Base-by-base conservation (phyloP, 2,797 vertebrate species). In the Hyperoplus lanceolatus region DNA sequence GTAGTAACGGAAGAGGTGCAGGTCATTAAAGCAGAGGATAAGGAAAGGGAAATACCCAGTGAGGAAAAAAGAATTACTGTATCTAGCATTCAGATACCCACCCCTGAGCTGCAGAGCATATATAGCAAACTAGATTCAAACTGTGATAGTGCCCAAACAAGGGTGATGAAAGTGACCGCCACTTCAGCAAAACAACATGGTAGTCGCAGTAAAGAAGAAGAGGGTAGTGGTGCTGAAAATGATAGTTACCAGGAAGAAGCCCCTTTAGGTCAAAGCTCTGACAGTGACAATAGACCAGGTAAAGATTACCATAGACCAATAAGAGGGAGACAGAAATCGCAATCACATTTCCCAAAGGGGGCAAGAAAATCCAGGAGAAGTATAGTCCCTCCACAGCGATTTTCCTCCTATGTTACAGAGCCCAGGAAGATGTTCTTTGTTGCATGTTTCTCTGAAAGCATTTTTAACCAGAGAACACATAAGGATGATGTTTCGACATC, bases 341-440 rank as follows among this genome's bases (percentile, higher is more conserved):
- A 89, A 46, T 80, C 78, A 66, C 84, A 90, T 51, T 86, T 77
- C 73, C 91, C 87, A 3, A 89, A 79, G 66, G 90, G 92, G 63
- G 64, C 88, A 73, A 94, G 90, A 81, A 96, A 94, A 93, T 95
- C 94, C 16, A 96, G 95, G 85, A 93, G 96, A 88, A 96, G 93
- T 70, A 95, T 97, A 84, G 95, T 97, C n/a, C 96, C 96, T 61
- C 97, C 97, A 70, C 95, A 96, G 12, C 94, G 96, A 84, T 97
- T 96, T 74, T 96, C 96, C 46, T 95, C 97, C n/a, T 98, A 97
- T 78, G 95, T 97, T 59, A 97, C 96, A 48, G 96, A 97, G 82
- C 94, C 94, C 63, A 93, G 93, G 66, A 95, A 95, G 71, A 95
- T 95, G 94, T 94, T 90, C 81, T 93, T 92, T 89, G 90, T 92